Base-by-base conservation (phyloP, 2,888 invertebrate genomes). In the Scaeva pyrastri region DNA sequence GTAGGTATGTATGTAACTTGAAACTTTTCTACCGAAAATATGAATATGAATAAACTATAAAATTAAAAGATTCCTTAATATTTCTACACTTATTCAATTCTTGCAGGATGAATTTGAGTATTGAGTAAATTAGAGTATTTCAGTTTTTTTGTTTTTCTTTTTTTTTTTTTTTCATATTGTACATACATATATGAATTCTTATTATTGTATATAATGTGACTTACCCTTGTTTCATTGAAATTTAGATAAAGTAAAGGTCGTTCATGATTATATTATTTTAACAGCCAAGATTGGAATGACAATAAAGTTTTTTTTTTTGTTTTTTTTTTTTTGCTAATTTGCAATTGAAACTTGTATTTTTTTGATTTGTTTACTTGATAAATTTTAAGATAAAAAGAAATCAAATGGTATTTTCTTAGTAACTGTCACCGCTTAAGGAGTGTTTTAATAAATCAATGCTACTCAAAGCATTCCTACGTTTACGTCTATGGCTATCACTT, bases 271-370 rank as follows among this genome's bases (percentile, higher is more conserved):
- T 26, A 31, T 36, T 68, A 31, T 43, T 43, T 56, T 71, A 55
- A 60, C 16, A 70, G 55, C 39, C 52, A 55, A 70, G 43, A n/a
- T 45, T 41, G 56, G 70, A 76, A 71, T 71, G 64, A 76, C 11
- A 64, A 50, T 48, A 71, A 14, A 55, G 41, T 62, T 60, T n/a
- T 55, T n/a, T 48, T 62, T 60, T n/a, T 55, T n/a, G 36, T 48
- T 43, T 56, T 64, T 21, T 62, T 71, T 21, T 2, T 16, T 23
- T 26, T 58, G 39, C 0, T 31, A 36, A 11, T 45, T 50, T 50
- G 21, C 21, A 50, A 23, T 14, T 50, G 12, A 50, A 50, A 23
- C 21, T 8, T 16, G 16, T 10, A 7, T 48, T 16, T 16, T 41
- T n/a, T 23, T 39, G 14, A n/a, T 43, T 50, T 48, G 21, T 19